Evolutionary conservation across 2,888 invertebrate species (phyloP), one percentile per base, ranked within the genome.

Genomic region (Tridacna gigas): DNA sequence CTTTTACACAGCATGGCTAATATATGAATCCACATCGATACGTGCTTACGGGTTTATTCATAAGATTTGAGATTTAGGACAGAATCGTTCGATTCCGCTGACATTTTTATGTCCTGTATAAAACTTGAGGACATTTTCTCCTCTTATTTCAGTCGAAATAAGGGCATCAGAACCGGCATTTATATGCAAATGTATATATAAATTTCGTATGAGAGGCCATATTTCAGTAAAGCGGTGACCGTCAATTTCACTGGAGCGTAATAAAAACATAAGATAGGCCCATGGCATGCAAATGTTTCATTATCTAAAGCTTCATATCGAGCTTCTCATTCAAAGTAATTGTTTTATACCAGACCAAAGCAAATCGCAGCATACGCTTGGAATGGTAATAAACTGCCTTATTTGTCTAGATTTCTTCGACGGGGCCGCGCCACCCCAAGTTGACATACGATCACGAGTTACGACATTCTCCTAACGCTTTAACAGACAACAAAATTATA

Each of bases 271-370:
- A 5, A 71, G 51, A 71, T 71, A 71, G 71, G 71, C 48, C 22
- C 47, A 28, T 45, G 51, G 71, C 71, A 71, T 71, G 71, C 71
- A 71, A 71, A 71, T 71, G 71, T 71, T 71, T 71, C 71, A 71
- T 71, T 71, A 71, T 71, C 71, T 25, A 25, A 22, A 51, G 71
- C 22, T 48, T 71, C 48, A 71, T 71, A 51, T 47, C 71, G 51
- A 22, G 26, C n/a, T 71, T 71, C 71, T 25, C 71, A 48, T 71
- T 25, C 71, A 71, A 71, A 51, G 71, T 71, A 71, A 71, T 71
- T 71, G 71, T 71, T 71, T 71, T 71, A 71, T 48, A 25, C 26
- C 71, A 48, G n/a, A 71, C 25, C 37, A 71, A 51, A 37, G 26
- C 71, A 71, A 71, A 71, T 71, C 71, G 26, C 45, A 71, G 47